A percentile compares a stretch with the other conserved stretches of the same genome.
phyloP scores from a whole-genome alignment of 1,140 invertebrate species.

The Zaprionus camerounensis region DNA sequence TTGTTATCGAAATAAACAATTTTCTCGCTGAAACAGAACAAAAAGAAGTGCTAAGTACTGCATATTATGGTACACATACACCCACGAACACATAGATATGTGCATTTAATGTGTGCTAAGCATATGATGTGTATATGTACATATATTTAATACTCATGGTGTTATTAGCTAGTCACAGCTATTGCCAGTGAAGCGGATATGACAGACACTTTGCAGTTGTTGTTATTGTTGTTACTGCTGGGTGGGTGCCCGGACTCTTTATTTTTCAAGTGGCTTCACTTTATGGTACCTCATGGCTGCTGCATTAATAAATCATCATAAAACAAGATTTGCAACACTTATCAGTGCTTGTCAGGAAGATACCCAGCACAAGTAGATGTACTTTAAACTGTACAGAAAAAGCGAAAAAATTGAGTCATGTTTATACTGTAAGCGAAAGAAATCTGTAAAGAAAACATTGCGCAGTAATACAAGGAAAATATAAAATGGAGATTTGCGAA shows the following conservation, averaged over 20 bases:
- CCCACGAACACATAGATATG: neutral
- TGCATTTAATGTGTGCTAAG: conserved; percentile 44
- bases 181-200: conserved; percentile 45
- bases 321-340: conserved; percentile 32
- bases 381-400: neutral
- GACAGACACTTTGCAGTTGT: conserved; percentile 28
- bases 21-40: conserved; percentile 53
- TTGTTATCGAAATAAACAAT: conserved; percentile 75
- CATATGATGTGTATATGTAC: conserved; percentile 43
- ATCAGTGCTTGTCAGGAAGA: neutral
- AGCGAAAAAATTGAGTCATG: neutral
- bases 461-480: too few species aligned
- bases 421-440: neutral
- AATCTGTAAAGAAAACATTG: neutral
- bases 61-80: conserved; percentile 11
- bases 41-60: conserved; percentile 65
- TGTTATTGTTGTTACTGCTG: conserved; percentile 28
- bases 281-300: conserved; percentile 68
- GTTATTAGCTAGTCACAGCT: conserved; percentile 33
- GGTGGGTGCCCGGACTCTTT: conserved; percentile 10
- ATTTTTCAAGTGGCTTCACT: conserved; percentile 66
- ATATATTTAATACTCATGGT: conserved; percentile 16
- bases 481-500: too few species aligned
- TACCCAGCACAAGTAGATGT: conserved; percentile 3
- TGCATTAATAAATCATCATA: conserved; percentile 78